Conservation (phyloP, 2,888 invertebrate species). For the Hemithea aestivaria region DNA sequence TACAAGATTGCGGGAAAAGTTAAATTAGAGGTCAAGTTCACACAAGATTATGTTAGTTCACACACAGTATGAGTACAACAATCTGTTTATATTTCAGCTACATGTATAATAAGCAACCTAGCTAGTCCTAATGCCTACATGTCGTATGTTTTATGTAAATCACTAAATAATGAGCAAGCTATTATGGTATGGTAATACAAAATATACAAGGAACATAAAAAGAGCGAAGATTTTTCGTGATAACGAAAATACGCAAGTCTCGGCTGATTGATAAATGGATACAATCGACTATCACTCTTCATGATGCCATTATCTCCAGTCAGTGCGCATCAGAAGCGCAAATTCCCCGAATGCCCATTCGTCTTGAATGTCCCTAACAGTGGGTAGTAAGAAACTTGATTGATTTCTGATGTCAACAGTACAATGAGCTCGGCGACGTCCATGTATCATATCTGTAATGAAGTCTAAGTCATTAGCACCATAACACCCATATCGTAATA, state of each 20-base stretch:
- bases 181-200: background rate
- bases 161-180: no score
- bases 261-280: constrained; percentile 25
- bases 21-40: constrained; percentile 17
- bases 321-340: constrained; percentile 11
- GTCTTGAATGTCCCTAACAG: constrained; percentile 14
- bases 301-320: constrained; percentile 18
- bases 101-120: no score
- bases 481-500: no score
- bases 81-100: background rate
- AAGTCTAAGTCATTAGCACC: no score
- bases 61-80: no score
- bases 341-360: constrained; percentile 19
- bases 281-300: constrained; percentile 19
- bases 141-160: no score
- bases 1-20: constrained; percentile 29
- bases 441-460: no score
- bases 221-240: constrained; percentile 7
- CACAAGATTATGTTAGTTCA: constrained; percentile 7
- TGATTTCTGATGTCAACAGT: constrained; percentile 7
- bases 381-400: constrained; percentile 15
- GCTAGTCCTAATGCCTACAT: no score
- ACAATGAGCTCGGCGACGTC: background rate
- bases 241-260: constrained; percentile 14
- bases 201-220: constrained; percentile 2